These are phyloP conservation scores for Corvus moneduloides DNA, from an alignment of 2,113 vertebrate genomes.

Conservation along the genomic window DNA sequence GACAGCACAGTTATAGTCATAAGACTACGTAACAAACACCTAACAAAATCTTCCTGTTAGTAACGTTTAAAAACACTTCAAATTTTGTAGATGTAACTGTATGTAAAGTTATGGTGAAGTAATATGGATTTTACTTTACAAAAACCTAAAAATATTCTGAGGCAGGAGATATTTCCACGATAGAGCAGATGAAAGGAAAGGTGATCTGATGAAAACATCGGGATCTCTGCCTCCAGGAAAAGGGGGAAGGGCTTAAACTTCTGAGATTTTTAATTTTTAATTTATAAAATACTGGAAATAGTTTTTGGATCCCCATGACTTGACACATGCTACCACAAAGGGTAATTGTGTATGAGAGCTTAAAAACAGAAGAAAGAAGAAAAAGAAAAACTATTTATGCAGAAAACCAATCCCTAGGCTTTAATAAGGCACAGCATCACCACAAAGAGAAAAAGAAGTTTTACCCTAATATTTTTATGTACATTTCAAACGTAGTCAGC, in stretches of 20 bases:
- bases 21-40: not conserved
- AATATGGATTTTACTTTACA: not conserved
- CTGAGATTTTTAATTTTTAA: not conserved
- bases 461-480: conserved; percentile 24
- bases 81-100: not conserved
- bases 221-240: not conserved
- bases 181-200: not conserved
- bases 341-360: not conserved
- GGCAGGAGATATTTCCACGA: not conserved
- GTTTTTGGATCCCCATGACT: not conserved
- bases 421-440: conserved; percentile 30
- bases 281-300: not conserved
- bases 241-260: not conserved
- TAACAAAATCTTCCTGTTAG: not conserved
- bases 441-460: not conserved
- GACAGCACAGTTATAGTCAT: not conserved
- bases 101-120: not conserved
- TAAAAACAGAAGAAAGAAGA: not conserved
- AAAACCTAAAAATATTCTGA: not conserved
- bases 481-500: conserved; percentile 33
- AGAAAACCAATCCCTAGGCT: conserved; percentile 25
- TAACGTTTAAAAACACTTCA: not conserved
- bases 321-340: not conserved
- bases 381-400: not conserved
- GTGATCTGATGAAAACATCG: not conserved